phyloP scores from a whole-genome alignment of 2,888 invertebrate species.

The Trypoxylon attenuatum region DNA sequence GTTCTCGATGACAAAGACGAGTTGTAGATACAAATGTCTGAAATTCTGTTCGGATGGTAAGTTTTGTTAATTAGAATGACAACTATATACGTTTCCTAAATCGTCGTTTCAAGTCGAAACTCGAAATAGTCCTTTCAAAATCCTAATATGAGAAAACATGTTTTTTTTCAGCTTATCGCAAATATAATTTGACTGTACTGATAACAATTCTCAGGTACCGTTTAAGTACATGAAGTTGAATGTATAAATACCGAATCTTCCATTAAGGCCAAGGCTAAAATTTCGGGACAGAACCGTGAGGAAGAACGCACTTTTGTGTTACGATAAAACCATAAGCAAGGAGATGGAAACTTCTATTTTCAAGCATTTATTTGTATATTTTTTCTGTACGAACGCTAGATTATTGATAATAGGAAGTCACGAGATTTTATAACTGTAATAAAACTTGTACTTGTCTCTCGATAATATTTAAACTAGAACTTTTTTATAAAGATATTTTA shows the following conservation, averaged over 20 bases:
- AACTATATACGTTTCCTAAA: too few relatives aligned
- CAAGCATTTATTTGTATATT: constrained; percentile 38
- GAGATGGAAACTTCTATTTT: too few relatives aligned
- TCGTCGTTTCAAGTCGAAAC: too few relatives aligned
- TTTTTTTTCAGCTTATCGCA: constrained; percentile 13
- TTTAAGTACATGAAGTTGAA: constrained; percentile 13
- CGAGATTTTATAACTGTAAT: constrained; percentile 25
- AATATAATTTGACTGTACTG: constrained; percentile 19
- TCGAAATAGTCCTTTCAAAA: too few relatives aligned
- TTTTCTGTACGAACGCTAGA: constrained; percentile 18
- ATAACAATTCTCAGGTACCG: constrained; percentile 29
- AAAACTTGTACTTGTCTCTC: constrained; percentile 21
- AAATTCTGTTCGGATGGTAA: constrained; percentile 3
- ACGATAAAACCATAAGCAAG: too few relatives aligned
- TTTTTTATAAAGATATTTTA: constrained; percentile 33
- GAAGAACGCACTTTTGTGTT: too few relatives aligned
- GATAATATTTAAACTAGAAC: constrained; percentile 24
- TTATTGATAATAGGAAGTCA: constrained; percentile 8
- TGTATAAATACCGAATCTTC: constrained; percentile 31
- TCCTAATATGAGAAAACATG: constrained; percentile 9
- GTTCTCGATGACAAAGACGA: constrained; percentile 89
- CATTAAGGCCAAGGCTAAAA: constrained; percentile 19
- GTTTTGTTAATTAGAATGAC: too few relatives aligned
- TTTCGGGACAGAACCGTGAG: too few relatives aligned
- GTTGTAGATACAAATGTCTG: constrained; percentile 75